These are phyloP conservation scores for Hypanus sabinus DNA, from an alignment of 2,113 vertebrate species.

Conservation along the genomic window DNA sequence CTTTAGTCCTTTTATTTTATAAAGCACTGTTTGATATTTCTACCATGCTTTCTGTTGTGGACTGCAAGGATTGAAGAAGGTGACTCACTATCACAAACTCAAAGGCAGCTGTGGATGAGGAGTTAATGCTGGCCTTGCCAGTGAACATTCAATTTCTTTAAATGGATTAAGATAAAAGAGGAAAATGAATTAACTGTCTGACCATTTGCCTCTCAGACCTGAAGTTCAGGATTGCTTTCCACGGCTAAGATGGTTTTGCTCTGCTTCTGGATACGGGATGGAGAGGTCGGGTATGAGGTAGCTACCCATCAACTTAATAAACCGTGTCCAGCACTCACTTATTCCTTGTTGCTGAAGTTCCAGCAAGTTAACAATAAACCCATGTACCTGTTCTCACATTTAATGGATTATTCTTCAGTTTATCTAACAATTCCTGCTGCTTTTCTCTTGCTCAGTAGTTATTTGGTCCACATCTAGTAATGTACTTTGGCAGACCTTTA, in stretches of 20 bases:
- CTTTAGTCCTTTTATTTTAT: background rate
- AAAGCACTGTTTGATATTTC: too few species aligned
- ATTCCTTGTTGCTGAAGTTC: background rate
- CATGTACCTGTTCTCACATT: background rate
- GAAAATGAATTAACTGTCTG: background rate
- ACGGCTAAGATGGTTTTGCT: background rate
- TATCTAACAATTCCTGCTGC: background rate
- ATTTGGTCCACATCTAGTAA: background rate
- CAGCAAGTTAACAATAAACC: background rate
- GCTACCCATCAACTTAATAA: background rate
- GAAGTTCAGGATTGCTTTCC: background rate
- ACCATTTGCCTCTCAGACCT: background rate
- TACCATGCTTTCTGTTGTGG: too few species aligned
- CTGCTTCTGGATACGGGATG: background rate
- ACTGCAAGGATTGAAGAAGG: too few species aligned
- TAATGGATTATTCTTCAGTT: background rate
- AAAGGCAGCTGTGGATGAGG: too few species aligned
- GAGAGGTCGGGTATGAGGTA: too few species aligned
- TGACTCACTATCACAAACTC: too few species aligned
- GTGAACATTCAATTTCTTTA: too few species aligned
- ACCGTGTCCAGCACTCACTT: background rate
- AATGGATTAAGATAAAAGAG: background rate
- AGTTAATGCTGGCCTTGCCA: too few species aligned
- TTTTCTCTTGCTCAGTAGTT: background rate
- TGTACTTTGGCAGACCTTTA: background rate